Evolutionary conservation across 92 coral and sea anemone species (phyloP).

Genomic region (Heteractis magnifica): DNA sequence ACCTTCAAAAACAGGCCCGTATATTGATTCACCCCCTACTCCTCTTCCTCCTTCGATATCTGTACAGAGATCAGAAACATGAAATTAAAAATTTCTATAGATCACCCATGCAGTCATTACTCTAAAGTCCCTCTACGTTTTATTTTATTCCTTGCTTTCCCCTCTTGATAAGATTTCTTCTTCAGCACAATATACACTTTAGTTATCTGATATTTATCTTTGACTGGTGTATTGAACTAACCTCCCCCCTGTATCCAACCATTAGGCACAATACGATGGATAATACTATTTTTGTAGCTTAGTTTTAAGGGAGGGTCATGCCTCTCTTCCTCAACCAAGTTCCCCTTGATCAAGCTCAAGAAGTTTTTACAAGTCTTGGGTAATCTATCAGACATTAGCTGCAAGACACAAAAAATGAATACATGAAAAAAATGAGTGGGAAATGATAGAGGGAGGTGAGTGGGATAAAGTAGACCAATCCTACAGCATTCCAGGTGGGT

Average conservation of each 20-base stretch:
- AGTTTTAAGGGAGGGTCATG: conserved; percentile 86
- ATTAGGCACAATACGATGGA: conserved; percentile 95
- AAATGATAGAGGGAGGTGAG: neutral
- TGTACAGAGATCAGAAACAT: conserved; percentile 1
- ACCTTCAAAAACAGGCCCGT: conserved; percentile 93
- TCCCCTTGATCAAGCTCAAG: conserved; percentile 67
- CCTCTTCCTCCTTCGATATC: conserved; percentile 94
- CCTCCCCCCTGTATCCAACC: conserved; percentile 99
- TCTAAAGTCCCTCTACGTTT: too few species aligned
- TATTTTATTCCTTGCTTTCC: too few species aligned
- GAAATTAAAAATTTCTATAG: neutral
- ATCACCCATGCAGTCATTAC: neutral
- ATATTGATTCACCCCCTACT: conserved; percentile 89
- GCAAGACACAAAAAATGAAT: neutral
- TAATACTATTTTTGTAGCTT: conserved; percentile 69
- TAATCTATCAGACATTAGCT: conserved; percentile 80
- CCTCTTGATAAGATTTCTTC: neutral
- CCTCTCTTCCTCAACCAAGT: conserved; percentile 54
- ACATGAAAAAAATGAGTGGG: neutral
- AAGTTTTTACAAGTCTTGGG: conserved; percentile 91
- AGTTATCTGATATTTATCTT: neutral
- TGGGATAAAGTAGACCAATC: neutral
- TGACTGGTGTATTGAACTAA: neutral
- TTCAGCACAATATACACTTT: neutral
- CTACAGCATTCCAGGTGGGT: neutral